Percentiles rank a stretch among this genome's conserved stretches.
Evolutionary conservation across 2,797 vertebrate species (phyloP).

Genomic region (Sebastes kiyomatsui): DNA sequence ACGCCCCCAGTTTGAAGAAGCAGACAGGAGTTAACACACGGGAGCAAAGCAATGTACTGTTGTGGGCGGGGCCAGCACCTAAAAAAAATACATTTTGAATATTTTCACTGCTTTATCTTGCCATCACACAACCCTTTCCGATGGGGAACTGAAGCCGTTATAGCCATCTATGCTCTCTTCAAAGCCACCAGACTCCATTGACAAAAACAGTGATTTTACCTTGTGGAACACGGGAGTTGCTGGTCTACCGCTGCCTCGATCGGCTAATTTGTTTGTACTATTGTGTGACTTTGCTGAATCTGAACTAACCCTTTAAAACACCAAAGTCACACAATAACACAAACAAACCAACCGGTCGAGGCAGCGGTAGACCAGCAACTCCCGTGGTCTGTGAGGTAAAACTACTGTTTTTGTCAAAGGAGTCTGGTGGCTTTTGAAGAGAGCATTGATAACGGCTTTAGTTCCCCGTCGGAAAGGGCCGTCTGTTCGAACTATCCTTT

Average conservation of each 20-base stretch:
- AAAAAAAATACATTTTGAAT: background rate
- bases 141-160: background rate
- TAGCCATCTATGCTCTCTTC: background rate
- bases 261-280: too few species aligned
- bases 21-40: background rate
- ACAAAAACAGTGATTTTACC: background rate
- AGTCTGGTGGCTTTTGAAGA: background rate
- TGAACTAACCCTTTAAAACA: too few species aligned
- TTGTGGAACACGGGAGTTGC: rapidly evolving
- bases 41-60: background rate
- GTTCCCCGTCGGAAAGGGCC: background rate
- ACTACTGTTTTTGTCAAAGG: too few species aligned
- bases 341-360: too few species aligned
- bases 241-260: too few species aligned
- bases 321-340: too few species aligned
- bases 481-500: background rate
- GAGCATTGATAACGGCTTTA: too few species aligned
- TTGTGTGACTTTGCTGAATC: too few species aligned
- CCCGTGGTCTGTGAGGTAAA: too few species aligned
- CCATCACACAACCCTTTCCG: background rate
- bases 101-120: background rate
- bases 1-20: background rate
- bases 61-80: background rate
- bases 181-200: background rate
- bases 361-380: too few species aligned